These are phyloP conservation scores for Nemotelus nigrinus DNA, from an alignment of 2,888 invertebrate genomes.

Conservation along the genomic window DNA sequence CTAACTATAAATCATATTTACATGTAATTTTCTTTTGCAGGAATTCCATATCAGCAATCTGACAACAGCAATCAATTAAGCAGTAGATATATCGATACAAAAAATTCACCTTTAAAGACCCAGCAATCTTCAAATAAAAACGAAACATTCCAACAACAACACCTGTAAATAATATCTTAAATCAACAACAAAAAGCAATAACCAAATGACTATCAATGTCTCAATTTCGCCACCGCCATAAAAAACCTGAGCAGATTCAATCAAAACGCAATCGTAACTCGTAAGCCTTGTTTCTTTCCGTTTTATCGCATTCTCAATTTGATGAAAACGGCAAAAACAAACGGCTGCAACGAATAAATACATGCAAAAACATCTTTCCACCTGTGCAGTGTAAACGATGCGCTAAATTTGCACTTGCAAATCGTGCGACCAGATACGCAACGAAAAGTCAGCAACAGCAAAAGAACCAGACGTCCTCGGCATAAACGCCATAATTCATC, in stretches of 20 bases:
- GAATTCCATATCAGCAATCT: too few species aligned
- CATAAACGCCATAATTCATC: conserved; percentile 16
- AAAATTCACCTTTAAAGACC: too few species aligned
- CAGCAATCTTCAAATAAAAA: too few species aligned
- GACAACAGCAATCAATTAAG: too few species aligned
- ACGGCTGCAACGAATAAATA: background rate
- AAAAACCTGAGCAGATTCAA: background rate
- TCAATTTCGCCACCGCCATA: background rate
- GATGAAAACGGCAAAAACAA: background rate
- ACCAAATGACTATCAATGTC: conserved; percentile 33
- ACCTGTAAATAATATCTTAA: background rate
- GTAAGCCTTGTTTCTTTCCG: background rate
- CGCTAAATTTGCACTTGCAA: conserved; percentile 11
- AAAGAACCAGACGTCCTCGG: conserved; percentile 4
- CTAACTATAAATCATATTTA: too few species aligned
- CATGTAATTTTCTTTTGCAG: too few species aligned
- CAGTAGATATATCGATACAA: too few species aligned
- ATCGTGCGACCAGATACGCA: background rate
- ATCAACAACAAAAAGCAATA: conserved; percentile 5
- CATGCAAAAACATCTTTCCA: background rate
- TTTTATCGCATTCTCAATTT: background rate
- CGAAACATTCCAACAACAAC: background rate
- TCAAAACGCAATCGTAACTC: conserved; percentile 15
- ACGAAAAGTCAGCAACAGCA: background rate
- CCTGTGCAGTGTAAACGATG: background rate